Base-by-base conservation (phyloP, 30 jellyfish, hydroid and myxozoan species). In the Chrysaora quinquecirrha region DNA sequence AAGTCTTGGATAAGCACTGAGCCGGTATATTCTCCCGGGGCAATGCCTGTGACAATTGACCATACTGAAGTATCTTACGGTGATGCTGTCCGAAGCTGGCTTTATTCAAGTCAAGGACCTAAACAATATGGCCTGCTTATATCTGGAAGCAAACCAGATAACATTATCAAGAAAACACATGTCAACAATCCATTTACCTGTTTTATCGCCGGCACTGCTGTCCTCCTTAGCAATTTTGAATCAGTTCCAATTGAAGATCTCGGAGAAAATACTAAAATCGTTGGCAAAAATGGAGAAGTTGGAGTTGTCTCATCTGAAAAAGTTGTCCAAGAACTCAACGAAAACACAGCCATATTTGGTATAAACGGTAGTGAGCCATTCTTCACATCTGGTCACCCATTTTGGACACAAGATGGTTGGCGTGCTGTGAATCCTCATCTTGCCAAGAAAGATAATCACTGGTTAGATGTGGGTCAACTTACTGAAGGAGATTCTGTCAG, bases 321-420 rank as follows among this genome's bases (percentile, higher is more conserved):
- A 23, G 79, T 81, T n/a, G 79, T 21, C 2, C 77, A 21, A 21
- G 71, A 21, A 12, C 46, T 81, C 6, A 78, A 67, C 1, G 33
- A 38, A 6, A 38, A 38, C 54, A 66, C 91, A 6, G 56, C 79
- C 3, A n/a, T 69, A n/a, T 81, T 67, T 81, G 91, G 91, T 1
- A 56, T 81, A 60, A 81, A 81, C 33, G 85, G 27, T 12, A 73
- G n/a, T 1, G 76, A 50, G 31, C 85, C 85, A 2, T 81, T 81
- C 70, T 81, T 81, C 35, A 31, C 71, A 14, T 32, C 84, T 14
- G 32, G 91, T 20, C 91, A 69, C 72, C 91, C 91, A 52, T 81
- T 81, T 68, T 81, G 91, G 91, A 81, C 85, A 14, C 91, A 81
- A 38, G 79, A 69, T 81, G 91, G 91, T 35, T 81, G 91, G 91